Conservation (phyloP, 2,888 invertebrate genomes). For the Bugulina stolonifera region DNA sequence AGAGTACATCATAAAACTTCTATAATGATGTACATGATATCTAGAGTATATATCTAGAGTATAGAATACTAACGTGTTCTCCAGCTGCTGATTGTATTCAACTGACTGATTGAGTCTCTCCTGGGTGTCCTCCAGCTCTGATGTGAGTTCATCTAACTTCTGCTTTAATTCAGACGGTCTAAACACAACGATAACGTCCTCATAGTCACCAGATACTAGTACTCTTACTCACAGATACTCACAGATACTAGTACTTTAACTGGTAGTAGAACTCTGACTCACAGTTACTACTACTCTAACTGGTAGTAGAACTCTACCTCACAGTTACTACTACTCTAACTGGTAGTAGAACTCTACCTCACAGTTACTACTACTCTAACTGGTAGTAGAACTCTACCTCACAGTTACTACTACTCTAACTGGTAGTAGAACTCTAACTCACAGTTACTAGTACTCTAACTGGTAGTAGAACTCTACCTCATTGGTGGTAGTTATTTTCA, state of each 20-base stretch:
- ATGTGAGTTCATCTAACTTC: background rate
- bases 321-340: background rate
- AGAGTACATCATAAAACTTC: too few relatives aligned
- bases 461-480: background rate
- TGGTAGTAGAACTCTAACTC: background rate
- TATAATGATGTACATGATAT: too few relatives aligned
- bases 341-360: background rate
- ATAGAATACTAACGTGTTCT: background rate
- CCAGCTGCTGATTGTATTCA: constrained; percentile 1
- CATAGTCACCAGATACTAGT: background rate
- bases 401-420: background rate
- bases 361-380: background rate
- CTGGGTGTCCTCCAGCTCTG: background rate
- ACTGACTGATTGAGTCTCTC: background rate
- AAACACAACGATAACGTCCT: background rate
- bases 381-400: background rate
- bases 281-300: background rate
- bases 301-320: background rate
- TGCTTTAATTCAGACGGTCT: background rate
- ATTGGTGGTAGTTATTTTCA: too few relatives aligned
- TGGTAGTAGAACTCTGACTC: background rate
- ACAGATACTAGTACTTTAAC: background rate
- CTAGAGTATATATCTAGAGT: too few relatives aligned
- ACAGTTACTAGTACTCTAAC: background rate
- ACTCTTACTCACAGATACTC: background rate